phyloP scores from a whole-genome alignment of 1,140 invertebrate species.

The Cecropterus lyciades region DNA sequence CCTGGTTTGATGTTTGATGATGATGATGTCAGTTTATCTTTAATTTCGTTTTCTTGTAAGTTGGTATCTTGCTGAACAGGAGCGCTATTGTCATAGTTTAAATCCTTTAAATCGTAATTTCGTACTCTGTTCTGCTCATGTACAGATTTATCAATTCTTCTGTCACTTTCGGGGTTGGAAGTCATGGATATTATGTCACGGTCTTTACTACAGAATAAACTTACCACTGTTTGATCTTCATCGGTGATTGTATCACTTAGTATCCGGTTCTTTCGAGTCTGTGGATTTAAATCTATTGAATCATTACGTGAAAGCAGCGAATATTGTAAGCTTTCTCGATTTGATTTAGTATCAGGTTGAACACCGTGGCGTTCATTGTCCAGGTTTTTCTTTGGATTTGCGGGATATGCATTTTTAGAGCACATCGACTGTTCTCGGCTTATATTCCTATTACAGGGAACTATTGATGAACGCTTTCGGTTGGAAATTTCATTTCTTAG shows the following conservation, averaged over 20 bases:
- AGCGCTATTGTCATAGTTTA: too few species aligned
- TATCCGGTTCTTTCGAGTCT: neutral
- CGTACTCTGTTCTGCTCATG: neutral
- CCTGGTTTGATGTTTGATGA: too few species aligned
- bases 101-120: too few species aligned
- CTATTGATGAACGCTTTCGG: constrained; percentile 4
- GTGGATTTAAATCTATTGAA: neutral
- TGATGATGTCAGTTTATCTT: too few species aligned
- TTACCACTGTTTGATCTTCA: constrained; percentile 11
- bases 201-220: neutral
- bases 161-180: constrained; percentile 5
- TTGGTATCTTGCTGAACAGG: too few species aligned
- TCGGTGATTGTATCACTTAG: neutral
- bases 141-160: neutral
- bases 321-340: neutral
- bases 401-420: too few species aligned
- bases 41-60: too few species aligned
- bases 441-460: constrained; percentile 5
- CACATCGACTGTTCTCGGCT: neutral
- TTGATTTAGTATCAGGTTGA: neutral
- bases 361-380: neutral
- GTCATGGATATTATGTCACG: constrained; percentile 11
- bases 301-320: neutral
- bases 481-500: constrained; percentile 11
- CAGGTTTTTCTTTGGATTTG: neutral